Evolutionary conservation across 1,140 invertebrate species (phyloP).

Genomic region (Lepidurus packardi): DNA sequence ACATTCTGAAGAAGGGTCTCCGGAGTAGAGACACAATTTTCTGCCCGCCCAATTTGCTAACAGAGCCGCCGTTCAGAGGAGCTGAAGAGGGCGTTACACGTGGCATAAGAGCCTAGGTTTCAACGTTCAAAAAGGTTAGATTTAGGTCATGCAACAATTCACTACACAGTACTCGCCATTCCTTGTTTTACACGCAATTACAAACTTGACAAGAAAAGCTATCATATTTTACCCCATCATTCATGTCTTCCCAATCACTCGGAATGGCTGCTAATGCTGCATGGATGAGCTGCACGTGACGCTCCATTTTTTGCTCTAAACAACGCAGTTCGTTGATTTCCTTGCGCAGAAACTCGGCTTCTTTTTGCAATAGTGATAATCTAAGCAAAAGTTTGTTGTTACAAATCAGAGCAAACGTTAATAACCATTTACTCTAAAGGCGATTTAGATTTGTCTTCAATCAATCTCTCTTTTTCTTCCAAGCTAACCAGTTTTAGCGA

Average conservation of each 20-base stretch:
- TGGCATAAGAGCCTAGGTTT: neutral
- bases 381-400: neutral
- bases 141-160: neutral
- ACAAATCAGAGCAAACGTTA: neutral
- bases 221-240: neutral
- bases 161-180: neutral
- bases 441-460: conserved; percentile 45
- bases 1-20: neutral
- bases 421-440: conserved; percentile 54
- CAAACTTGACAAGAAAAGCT: neutral
- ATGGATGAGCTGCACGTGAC: conserved; percentile 72
- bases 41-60: neutral
- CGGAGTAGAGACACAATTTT: neutral
- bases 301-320: conserved; percentile 69
- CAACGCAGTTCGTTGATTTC: conserved; percentile 60
- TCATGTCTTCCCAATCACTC: conserved; percentile 9
- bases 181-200: neutral
- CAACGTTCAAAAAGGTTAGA: neutral
- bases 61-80: neutral
- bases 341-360: conserved; percentile 42
- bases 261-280: conserved; percentile 48
- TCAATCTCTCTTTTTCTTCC: conserved; percentile 50
- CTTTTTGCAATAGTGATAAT: conserved; percentile 35
- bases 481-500: conserved; percentile 55
- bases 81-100: neutral